phyloP scores from a whole-genome alignment of 2,113 vertebrate genomes.

The Pedionomus torquatus region DNA sequence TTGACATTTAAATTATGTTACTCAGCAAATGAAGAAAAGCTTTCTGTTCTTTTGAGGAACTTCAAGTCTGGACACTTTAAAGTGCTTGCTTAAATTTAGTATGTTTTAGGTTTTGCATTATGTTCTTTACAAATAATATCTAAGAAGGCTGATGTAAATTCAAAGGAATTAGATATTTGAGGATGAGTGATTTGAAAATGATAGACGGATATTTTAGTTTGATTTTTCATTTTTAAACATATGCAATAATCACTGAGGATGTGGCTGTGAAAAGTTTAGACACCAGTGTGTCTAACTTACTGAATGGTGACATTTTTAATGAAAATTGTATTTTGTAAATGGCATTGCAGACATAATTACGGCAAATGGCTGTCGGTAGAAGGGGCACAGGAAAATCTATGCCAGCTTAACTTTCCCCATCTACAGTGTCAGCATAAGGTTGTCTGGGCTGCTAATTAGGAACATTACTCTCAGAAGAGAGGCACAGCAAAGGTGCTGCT shows the following conservation, averaged over 20 bases:
- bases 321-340: background rate
- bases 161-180: background rate
- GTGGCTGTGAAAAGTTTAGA: background rate
- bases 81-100: background rate
- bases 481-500: background rate
- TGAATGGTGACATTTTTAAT: conserved; percentile 1
- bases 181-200: background rate
- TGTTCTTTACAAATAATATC: background rate
- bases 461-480: background rate
- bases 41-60: conserved; percentile 12
- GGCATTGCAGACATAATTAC: background rate
- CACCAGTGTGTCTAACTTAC: background rate
- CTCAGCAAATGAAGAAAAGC: background rate
- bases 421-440: background rate
- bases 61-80: background rate
- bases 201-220: background rate
- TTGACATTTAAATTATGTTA: background rate
- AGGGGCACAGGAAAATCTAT: background rate
- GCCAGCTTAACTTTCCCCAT: background rate
- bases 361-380: background rate
- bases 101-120: background rate
- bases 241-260: background rate
- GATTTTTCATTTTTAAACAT: background rate
- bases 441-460: conserved; percentile 5
- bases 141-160: background rate